A percentile compares a stretch with the other conserved stretches of the same genome.
phyloP scores from a whole-genome alignment of 2,113 vertebrate species.

The Jacana jacana region DNA sequence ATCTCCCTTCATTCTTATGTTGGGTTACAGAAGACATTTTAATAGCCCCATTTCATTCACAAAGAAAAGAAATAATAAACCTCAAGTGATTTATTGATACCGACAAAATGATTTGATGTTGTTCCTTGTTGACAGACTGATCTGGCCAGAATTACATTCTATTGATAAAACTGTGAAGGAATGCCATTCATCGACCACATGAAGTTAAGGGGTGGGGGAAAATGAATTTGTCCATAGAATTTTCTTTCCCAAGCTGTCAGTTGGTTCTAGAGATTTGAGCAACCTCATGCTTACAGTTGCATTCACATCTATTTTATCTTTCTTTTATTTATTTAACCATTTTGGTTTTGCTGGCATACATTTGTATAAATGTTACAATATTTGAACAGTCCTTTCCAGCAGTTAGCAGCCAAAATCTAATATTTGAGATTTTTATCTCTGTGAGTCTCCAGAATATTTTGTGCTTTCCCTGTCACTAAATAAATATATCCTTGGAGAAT shows the following conservation, averaged over 20 bases:
- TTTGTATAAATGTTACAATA: not conserved
- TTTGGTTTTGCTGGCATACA: not conserved
- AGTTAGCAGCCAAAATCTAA: not conserved
- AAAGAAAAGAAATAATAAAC: constrained; percentile 66
- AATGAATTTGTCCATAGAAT: constrained; percentile 64
- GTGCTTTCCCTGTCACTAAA: not conserved
- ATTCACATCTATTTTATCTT: constrained; percentile 46
- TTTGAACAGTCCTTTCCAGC: not conserved
- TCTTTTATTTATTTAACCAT: constrained; percentile 59
- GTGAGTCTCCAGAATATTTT: not conserved
- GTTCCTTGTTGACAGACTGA: constrained; percentile 69
- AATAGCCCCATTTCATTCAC: not conserved
- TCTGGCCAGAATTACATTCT: constrained; percentile 64
- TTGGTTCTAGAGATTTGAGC: constrained; percentile 60
- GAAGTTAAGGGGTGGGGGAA: constrained; percentile 63
- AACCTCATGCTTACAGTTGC: not conserved
- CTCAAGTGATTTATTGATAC: constrained; percentile 66
- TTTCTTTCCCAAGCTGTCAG: constrained; percentile 55
- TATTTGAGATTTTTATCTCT: not conserved
- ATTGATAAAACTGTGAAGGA: constrained; percentile 76
- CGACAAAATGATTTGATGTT: constrained; percentile 69
- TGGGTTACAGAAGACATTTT: constrained; percentile 11
- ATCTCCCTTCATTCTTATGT: not conserved
- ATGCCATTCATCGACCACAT: constrained; percentile 59
- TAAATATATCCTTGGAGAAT: not conserved